Evolutionary conservation across 1,140 invertebrate genomes (phyloP).

Genomic region (Listronotus bonariensis): DNA sequence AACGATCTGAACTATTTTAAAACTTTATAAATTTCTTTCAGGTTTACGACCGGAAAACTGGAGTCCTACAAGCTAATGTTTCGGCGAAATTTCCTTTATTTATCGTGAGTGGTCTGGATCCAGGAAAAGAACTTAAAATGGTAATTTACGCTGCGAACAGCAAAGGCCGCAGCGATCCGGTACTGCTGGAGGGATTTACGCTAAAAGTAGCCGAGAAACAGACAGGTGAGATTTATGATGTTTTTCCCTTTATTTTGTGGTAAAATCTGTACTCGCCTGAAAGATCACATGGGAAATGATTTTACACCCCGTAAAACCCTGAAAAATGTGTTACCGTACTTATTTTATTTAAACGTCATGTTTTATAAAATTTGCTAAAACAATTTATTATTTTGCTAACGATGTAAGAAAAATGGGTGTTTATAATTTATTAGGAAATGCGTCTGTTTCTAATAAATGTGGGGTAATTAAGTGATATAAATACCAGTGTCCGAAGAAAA

Average conservation of each 20-base stretch:
- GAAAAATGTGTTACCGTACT: neutral
- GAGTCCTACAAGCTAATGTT: constrained; percentile 69
- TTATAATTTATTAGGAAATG: too few relatives aligned
- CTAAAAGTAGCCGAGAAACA: constrained; percentile 79
- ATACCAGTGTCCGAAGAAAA: too few relatives aligned
- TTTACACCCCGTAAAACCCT: neutral
- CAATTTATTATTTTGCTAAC: too few relatives aligned
- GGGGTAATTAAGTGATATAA: too few relatives aligned
- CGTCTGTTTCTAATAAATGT: too few relatives aligned
- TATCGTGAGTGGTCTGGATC: constrained; percentile 69
- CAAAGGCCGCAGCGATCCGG: constrained; percentile 64
- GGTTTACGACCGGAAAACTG: constrained; percentile 71
- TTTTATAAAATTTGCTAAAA: too few relatives aligned
- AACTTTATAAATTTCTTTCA: constrained; percentile 8
- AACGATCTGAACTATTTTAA: too few relatives aligned
- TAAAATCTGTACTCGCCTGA: constrained; percentile 18
- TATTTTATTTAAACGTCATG: neutral
- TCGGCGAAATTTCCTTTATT: constrained; percentile 71
- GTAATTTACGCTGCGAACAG: constrained; percentile 67
- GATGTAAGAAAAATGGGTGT: neutral
- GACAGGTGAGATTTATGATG: constrained; percentile 65
- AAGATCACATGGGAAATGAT: constrained; percentile 11
- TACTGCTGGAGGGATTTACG: constrained; percentile 66
- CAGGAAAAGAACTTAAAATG: constrained; percentile 71
- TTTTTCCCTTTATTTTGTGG: constrained; percentile 12